Base-by-base conservation (phyloP, 2,888 invertebrate species). In the Glaucopsyche alexis region DNA sequence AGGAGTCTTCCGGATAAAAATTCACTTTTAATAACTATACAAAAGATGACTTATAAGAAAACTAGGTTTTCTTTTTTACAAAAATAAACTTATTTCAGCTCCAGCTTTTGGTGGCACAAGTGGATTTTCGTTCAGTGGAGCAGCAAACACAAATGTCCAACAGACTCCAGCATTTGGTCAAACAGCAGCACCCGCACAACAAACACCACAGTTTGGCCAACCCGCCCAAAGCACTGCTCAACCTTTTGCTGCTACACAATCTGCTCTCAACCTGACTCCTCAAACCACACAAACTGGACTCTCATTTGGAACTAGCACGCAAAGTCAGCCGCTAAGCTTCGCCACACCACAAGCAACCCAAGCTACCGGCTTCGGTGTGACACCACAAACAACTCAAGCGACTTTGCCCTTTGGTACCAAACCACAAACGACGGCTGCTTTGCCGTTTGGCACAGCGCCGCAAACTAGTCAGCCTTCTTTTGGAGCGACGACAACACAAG, bases 91-190 rank as follows among this genome's bases (percentile, higher is more conserved):
- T 8, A 71, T 77, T 74, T 55, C 76, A 77, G 78, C 76, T 40
- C 74, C 78, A 70, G 71, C 78, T 0, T 82, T 82, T n/a, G 79
- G 79, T 8, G 75, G 81, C 16, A 74, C 78, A n/a, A 65, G 79
- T 60, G 76, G 74, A n/a, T 74, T 77, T 71, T 60, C 72, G 0
- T 78, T 78, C 16, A 78, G 78, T 38, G 75, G 74, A 72, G 42
- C 76, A 11, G 74, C 38, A 50, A 60, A 66, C 64, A 38, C 70
- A 73, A 72, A 47, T 49, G 29, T 67, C 50, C 73, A 67, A 55
- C 75, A 29, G 45, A 50, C 71, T 29, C 72, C 72, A 72, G 52
- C 64, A 14, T 76, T 76, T 38, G 74, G 78, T 40, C 76, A 75
- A 73, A 9, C 75, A 19, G 75, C 73, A 65, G 47, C 71, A 74